Conservation (phyloP, 2,797 vertebrate genomes). For the Sebastolobus altivelis region DNA sequence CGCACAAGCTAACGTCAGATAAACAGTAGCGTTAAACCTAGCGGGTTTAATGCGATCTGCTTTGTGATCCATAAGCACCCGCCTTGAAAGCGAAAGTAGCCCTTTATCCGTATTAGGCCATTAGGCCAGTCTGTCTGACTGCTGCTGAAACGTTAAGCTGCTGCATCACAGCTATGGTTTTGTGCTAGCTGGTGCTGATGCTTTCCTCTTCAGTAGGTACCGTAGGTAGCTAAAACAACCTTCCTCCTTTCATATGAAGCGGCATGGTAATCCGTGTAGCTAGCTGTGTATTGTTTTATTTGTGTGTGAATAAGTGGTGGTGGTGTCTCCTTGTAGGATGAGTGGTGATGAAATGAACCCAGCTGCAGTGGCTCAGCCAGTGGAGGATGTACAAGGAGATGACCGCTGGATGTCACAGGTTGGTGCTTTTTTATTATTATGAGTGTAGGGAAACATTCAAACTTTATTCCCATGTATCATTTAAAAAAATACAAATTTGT, state of each 20-base stretch:
- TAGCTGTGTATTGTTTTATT: not conserved
- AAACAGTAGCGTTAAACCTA: not conserved
- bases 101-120: slow-evolving; percentile 42
- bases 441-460: not conserved
- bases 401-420: slow-evolving; percentile 98
- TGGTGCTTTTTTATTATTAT: slow-evolving; percentile 22
- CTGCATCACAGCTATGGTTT: slow-evolving; percentile 13
- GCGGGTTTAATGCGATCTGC: slow-evolving; percentile 37
- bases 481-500: not conserved
- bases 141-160: slow-evolving; percentile 28
- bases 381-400: slow-evolving; percentile 92
- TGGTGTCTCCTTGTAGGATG: slow-evolving; percentile 84
- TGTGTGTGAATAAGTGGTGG: not conserved
- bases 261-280: not conserved
- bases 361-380: slow-evolving; percentile 89
- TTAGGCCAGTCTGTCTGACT: slow-evolving; percentile 7
- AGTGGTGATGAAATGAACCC: slow-evolving; percentile 91
- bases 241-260: not conserved
- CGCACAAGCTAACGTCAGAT: slow-evolving; percentile 56
- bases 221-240: not conserved
- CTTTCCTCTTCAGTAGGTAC: not conserved
- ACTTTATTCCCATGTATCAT: not conserved
- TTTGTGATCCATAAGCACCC: slow-evolving; percentile 39
- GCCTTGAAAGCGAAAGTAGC: slow-evolving; percentile 53
- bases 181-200: slow-evolving; percentile 31